These are phyloP conservation scores for Parelbella ahira DNA, from an alignment of 2,888 invertebrate genomes.

Conservation along the genomic window DNA sequence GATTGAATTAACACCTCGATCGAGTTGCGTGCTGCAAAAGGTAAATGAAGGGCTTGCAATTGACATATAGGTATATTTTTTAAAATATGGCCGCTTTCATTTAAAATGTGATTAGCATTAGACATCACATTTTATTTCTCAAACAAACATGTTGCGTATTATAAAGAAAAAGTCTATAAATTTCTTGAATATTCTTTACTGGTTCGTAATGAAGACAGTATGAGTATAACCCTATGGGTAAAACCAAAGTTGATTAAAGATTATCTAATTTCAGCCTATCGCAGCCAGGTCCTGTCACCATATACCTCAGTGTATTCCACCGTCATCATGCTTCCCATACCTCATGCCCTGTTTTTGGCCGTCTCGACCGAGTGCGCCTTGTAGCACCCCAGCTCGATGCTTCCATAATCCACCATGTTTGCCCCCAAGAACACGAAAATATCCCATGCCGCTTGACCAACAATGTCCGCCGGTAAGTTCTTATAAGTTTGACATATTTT, in stretches of 20 bases:
- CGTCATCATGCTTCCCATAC: slow-evolving; percentile 61
- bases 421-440: slow-evolving; percentile 39
- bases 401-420: slow-evolving; percentile 69
- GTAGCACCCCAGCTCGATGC: slow-evolving; percentile 51
- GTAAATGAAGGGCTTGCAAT: slow-evolving; percentile 41
- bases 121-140: no score
- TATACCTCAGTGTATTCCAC: slow-evolving; percentile 56
- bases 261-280: slow-evolving; percentile 44
- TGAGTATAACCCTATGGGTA: no score
- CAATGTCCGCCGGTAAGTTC: slow-evolving; percentile 47
- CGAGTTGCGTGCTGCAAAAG: slow-evolving; percentile 57
- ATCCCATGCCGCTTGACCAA: slow-evolving; percentile 32
- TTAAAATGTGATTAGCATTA: no score
- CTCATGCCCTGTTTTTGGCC: slow-evolving; percentile 73
- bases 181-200: no score
- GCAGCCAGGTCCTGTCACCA: slow-evolving; percentile 58
- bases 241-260: no score
- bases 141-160: no score
- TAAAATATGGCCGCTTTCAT: no score
- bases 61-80: no score
- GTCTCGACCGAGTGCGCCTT: slow-evolving; percentile 56
- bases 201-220: no score
- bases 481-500: no score
- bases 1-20: slow-evolving; percentile 58
- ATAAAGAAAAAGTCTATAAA: no score